Percentiles rank a stretch among this genome's conserved stretches.
phyloP scores from a whole-genome alignment of 1,140 invertebrate genomes.

The Maniola jurtina region DNA sequence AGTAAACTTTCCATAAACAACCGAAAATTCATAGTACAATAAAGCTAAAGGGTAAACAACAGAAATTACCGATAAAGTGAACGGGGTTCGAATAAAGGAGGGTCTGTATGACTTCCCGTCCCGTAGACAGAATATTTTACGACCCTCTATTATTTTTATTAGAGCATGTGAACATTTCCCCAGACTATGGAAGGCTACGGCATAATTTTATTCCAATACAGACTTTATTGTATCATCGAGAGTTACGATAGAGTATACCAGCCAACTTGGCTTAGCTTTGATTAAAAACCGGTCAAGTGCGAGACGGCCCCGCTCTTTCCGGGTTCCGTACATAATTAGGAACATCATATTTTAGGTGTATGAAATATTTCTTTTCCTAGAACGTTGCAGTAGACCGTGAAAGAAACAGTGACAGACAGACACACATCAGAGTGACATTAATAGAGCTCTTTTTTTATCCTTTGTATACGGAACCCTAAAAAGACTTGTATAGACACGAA shows the following conservation, averaged over 20 bases:
- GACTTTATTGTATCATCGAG: not conserved
- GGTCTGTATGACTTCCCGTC: slow-evolving; percentile 29
- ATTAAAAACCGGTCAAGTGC: too few species aligned
- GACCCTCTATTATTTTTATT: slow-evolving; percentile 27
- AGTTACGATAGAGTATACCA: not conserved
- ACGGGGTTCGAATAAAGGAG: slow-evolving; percentile 27
- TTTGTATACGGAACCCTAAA: too few species aligned
- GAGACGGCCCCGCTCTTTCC: too few species aligned
- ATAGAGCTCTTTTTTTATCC: too few species aligned
- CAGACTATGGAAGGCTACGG: not conserved
- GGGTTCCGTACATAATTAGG: too few species aligned
- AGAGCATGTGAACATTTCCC: slow-evolving; percentile 18
- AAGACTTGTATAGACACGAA: too few species aligned
- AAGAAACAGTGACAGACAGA: too few species aligned
- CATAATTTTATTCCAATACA: not conserved
- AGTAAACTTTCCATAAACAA: slow-evolving; percentile 11
- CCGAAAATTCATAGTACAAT: slow-evolving; percentile 21
- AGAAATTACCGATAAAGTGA: slow-evolving; percentile 33
- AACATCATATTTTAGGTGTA: too few species aligned
- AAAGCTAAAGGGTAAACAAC: slow-evolving; percentile 21
- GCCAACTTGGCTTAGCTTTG: too few species aligned
- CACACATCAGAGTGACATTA: too few species aligned
- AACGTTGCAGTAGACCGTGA: too few species aligned
- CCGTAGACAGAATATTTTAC: slow-evolving; percentile 22
- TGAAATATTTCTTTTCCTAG: too few species aligned